Base-by-base conservation (phyloP, 1,140 invertebrate species). In the Drosophila seguyi region DNA sequence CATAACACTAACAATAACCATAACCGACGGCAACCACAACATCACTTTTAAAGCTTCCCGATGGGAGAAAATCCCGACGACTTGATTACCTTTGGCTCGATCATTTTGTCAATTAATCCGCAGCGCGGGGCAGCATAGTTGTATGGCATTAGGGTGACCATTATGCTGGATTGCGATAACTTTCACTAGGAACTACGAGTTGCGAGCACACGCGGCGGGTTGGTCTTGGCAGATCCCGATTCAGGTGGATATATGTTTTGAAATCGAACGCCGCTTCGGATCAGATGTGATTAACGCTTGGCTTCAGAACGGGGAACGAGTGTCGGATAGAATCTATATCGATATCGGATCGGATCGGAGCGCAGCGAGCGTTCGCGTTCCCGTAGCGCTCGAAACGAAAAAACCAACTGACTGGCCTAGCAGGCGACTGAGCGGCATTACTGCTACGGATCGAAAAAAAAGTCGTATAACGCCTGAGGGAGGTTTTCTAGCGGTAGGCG, bases 141-240 rank as follows among this genome's bases (percentile, higher is more conserved):
- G 74, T 93, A 94, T 67, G 94, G 94, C 94, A 94, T 94, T 91
- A 94, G 91, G 91, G 94, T 94, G 86, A 94, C 94, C 94, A 94
- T 94, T 90, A 75, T 91, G 68, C 29, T 42, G 39, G 20, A 55
- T 63, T n/a, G 14, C 18, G 13, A 38, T 31, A 38, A 77, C 68
- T 73, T 77, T 73, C 57, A 66, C 79, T 81, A 41, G 45, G 20
- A 59, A 59, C 38, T 29, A 55, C 16, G 22, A 56, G 20, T 56
- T 25, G 20, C 31, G 53, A 63, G 25, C 48, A 45, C 60, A 59
- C 72, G 39, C 31, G 6, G 22, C 34, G 27, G n/a, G 34, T 44
- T n/a, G 25, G 22, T 38, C 6, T 29, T 20, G 18, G 4, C 7
- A 3, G 55, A 34, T 34, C 18, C 66, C 66, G 36, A 41, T 72